Conservation (phyloP, 2,113 vertebrate genomes). For the Muscicapa adusta region DNA sequence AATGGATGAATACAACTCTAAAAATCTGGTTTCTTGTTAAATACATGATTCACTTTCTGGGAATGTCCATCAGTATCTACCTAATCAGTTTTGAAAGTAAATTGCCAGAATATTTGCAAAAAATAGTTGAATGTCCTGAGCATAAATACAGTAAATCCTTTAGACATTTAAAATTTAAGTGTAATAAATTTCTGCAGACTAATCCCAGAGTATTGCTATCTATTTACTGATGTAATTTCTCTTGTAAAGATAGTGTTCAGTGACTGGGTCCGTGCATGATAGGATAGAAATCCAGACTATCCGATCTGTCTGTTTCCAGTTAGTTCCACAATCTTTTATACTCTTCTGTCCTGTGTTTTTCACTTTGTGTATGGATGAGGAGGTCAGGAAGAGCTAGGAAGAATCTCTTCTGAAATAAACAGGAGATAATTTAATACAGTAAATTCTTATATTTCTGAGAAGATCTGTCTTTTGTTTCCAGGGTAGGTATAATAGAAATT, state of each 20-base stretch:
- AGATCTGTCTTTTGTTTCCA: not conserved
- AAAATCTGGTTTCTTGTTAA: not conserved
- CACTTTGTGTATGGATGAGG: not conserved
- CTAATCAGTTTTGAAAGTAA: not conserved
- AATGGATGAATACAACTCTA: not conserved
- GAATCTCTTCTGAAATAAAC: not conserved
- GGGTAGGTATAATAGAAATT: not conserved
- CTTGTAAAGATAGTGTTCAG: not conserved
- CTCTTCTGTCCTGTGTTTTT: not conserved
- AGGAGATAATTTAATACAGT: not conserved
- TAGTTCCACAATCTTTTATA: not conserved
- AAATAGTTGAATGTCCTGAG: not conserved
- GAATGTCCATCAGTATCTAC: not conserved
- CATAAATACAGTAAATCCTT: not conserved
- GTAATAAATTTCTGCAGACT: not conserved
- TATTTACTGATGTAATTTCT: not conserved
- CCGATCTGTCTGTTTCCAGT: not conserved
- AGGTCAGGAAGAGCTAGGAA: not conserved
- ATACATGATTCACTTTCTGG: not conserved
- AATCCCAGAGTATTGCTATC: not conserved
- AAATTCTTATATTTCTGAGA: not conserved
- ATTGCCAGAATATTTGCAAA: not conserved
- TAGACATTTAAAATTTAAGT: not conserved
- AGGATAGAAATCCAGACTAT: not conserved
- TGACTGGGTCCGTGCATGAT: accelerated